Evolutionary conservation across 2,888 invertebrate species (phyloP).

Genomic region (Drosophila algonquin): DNA sequence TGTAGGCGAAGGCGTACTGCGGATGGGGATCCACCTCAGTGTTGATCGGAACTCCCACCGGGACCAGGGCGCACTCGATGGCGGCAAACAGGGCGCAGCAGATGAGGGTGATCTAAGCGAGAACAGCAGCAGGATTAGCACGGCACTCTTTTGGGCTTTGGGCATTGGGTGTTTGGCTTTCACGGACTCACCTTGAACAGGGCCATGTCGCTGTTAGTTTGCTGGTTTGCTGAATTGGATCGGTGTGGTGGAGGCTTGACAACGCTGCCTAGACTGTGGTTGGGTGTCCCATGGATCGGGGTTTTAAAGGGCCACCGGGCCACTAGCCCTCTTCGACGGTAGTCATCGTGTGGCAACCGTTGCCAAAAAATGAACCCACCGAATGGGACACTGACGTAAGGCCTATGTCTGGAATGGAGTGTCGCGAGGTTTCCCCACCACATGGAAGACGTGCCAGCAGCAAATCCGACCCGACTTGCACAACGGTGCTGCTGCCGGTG

Average conservation of each 20-base stretch:
- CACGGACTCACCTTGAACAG: conserved; percentile 58
- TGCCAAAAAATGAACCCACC: conserved; percentile 58
- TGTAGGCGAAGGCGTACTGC: conserved; percentile 82
- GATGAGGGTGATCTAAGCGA: conserved; percentile 40
- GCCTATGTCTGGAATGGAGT: conserved; percentile 18
- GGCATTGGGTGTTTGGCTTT: not conserved
- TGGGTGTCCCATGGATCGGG: conserved; percentile 19
- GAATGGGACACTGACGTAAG: conserved; percentile 59
- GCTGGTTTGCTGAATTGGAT: conserved; percentile 13
- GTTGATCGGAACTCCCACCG: conserved; percentile 57
- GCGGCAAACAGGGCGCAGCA: conserved; percentile 55
- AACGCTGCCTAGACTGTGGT: conserved; percentile 63
- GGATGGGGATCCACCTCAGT: conserved; percentile 79
- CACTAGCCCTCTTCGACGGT: conserved; percentile 12
- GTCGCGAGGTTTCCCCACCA: conserved; percentile 58
- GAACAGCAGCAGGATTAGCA: conserved; percentile 9
- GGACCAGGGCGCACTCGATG: conserved; percentile 53
- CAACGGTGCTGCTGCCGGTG: conserved; percentile 24
- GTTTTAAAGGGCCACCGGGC: conserved; percentile 61
- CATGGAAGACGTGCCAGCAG: conserved; percentile 72
- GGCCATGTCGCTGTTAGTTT: conserved; percentile 44
- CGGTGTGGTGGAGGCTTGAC: conserved; percentile 22
- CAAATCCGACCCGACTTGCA: conserved; percentile 42
- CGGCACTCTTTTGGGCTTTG: not conserved
- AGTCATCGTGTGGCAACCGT: conserved; percentile 60